Base-by-base conservation (phyloP, 1,140 invertebrate genomes). In the Tetramorium parvispinum region DNA sequence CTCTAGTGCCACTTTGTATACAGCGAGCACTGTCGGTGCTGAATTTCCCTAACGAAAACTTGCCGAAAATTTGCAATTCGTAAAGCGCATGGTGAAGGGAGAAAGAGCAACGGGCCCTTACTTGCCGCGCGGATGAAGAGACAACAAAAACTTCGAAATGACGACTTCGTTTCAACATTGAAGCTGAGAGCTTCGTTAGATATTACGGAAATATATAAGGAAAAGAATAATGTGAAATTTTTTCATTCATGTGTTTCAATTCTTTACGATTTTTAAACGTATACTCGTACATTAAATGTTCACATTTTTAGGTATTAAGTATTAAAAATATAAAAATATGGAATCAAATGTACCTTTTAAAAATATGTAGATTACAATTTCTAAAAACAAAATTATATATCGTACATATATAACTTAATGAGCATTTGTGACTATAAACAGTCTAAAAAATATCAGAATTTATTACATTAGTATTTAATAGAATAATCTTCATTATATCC, bases 11-110 rank as follows among this genome's bases (percentile, higher is more conserved):
- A 94, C 94, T 94, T 94, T 94, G 94, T 94, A 94, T 95, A 94
- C 94, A 91, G 85, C 87, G 92, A 94, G 93, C 93, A 93, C 93
- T 93, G 92, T 88, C 91, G 92, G 89, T 68, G 65, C 91, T 92
- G 92, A 93, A 94, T 95, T 95, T 94, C 93, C 93, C 94, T 94
- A 94, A 94, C 94, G 94, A 94, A 94, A 94, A 94, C 93, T 94
- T 92, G 89, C 93, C 93, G 94, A 95, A 94, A 94, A 94, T 95
- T 95, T 95, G 94, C 94, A 94, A 95, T 94, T 95, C 94, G 91
- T 92, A 94, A 94, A 94, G 93, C 93, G 93, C 83, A 10, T 32
- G 21, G 43, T 66, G 49, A 81, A 49, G 21, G 55, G 73, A 46
- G 21, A 65, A 32, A 65, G 32, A 40, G 79, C 53, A 46, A 63